Base-by-base conservation (phyloP, 1,140 invertebrate genomes). In the Micrasema minimum region DNA sequence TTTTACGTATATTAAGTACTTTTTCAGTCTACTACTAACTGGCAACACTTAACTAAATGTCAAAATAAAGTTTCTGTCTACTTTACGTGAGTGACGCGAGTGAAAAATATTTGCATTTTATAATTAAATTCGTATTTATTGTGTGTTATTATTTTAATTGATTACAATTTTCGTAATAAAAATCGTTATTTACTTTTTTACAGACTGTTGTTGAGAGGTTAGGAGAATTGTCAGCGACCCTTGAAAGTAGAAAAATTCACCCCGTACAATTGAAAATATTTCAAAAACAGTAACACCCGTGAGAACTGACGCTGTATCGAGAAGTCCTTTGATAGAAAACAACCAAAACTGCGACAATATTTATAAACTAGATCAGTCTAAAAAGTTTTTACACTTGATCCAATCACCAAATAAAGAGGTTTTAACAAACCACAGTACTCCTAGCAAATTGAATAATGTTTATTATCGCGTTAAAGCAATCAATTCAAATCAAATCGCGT, bases 31-130 rank as follows among this genome's bases (percentile, higher is more conserved):
- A 10, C n/a, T n/a, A n/a, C n/a, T n/a, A n/a, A n/a, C 55, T 59
- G 35, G n/a, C 55, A 59, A 59, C 55, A 59, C 31, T 59, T 11
- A 41, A 16, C 16, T 22, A 50, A 18, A 16, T 59, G 55, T 59
- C 55, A 59, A 59, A 59, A 59, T 38, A 59, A 31, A 7, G 18
- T 59, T 26, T 59, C 2, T 26, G 23, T 50, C 11, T 2, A 12
- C 2, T 2, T 12, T 35, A 9, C 11, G 23, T 59, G 1, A 6
- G 35, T 59, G 55, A 59, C 31, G 55, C 55, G 31, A n/a, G 5
- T 59, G 46, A 31, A 7, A 31, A 31, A 4, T 31, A 31, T 31
- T 31, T 4, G 2, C 26, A 31, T 31, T 31, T 2, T 31, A 31
- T 7, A 4, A 7, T 31, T 31, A 4, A 4, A 31, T 31, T 31